Percentiles rank a stretch among this genome's conserved stretches.
Evolutionary conservation across 2,797 vertebrate species (phyloP).

Genomic region (Odontamblyopus rebecca): DNA sequence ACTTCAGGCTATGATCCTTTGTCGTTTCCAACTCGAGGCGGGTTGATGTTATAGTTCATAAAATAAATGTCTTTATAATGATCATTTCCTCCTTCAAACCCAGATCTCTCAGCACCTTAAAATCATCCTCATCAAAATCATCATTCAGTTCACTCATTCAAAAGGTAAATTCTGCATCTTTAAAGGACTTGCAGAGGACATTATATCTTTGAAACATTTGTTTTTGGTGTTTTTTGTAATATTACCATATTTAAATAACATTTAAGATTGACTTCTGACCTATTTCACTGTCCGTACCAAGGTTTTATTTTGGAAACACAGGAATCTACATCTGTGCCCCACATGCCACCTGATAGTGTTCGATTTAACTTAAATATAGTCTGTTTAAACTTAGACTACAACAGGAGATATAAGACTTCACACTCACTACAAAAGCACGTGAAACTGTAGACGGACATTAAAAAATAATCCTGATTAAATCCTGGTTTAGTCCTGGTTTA

Average conservation of each 20-base stretch:
- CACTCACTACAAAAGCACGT: neutral
- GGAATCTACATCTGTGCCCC: conserved; percentile 17
- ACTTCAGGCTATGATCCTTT: no score
- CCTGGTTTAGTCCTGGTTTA: neutral
- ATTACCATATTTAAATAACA: neutral
- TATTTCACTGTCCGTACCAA: neutral
- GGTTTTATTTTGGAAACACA: conserved; percentile 6
- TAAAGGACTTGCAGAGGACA: no score
- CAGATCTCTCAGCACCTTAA: no score
- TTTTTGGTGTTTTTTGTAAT: no score
- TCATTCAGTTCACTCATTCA: no score
- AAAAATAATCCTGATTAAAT: neutral
- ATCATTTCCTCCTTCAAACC: no score
- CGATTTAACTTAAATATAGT: neutral
- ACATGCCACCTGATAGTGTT: conserved; percentile 3
- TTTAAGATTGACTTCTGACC: neutral
- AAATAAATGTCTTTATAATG: no score
- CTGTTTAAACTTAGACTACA: neutral
- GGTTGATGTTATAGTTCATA: no score
- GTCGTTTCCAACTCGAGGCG: no score
- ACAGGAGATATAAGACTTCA: neutral
- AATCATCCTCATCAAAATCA: no score
- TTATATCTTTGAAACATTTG: no score
- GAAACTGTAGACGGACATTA: neutral
- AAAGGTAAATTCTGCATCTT: no score